Percentiles rank a stretch among this genome's conserved stretches.
Conservation (phyloP, 2,113 vertebrate species). For the Plecotus auritus region DNA sequence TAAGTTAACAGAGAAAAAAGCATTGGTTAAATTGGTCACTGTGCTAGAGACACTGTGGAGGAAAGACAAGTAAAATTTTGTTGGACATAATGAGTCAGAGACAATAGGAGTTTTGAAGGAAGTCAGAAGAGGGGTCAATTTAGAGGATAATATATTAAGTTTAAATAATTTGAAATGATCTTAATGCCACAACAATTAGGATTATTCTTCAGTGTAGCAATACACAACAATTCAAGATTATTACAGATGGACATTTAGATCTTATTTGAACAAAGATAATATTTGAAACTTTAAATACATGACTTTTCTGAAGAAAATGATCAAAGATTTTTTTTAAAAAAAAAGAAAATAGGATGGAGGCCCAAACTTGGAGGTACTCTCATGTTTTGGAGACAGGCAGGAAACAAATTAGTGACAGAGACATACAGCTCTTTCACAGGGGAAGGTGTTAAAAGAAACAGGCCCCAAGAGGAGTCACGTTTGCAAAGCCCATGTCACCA, state of each 20-base stretch:
- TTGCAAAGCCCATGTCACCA: background rate
- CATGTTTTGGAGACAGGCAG: background rate
- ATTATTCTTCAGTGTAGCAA: background rate
- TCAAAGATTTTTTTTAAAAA: background rate
- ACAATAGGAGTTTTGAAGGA: background rate
- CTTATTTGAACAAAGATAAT: background rate
- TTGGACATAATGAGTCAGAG: background rate
- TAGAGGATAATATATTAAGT: background rate
- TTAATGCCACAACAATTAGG: background rate
- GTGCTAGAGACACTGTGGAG: background rate
- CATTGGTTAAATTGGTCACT: background rate
- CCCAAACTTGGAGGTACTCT: background rate
- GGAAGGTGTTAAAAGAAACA: background rate
- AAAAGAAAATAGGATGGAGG: background rate
- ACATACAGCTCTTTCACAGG: background rate
- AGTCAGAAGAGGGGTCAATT: background rate
- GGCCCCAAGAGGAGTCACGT: background rate
- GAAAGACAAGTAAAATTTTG: background rate
- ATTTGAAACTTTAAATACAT: background rate
- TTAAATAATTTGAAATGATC: background rate
- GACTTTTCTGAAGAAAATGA: background rate
- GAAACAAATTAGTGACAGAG: background rate
- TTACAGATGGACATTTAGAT: background rate
- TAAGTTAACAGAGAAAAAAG: background rate
- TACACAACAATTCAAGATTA: background rate